Base-by-base conservation (phyloP, 2,888 invertebrate species). In the Chrysina gloriosa region DNA sequence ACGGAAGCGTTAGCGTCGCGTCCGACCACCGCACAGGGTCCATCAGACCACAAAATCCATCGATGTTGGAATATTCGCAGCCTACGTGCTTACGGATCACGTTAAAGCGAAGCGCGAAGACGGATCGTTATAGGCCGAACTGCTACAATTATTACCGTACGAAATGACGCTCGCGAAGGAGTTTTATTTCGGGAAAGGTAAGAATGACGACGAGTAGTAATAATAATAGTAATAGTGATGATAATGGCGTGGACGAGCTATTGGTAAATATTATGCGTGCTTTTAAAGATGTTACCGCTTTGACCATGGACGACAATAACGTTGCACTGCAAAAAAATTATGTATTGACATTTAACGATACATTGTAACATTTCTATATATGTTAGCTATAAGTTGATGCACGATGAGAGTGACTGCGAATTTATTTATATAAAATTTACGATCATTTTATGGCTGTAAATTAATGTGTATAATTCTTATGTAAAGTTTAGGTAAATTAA, bases 311-410 rank as follows among this genome's bases (percentile, higher is more conserved):
- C n/a, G 23, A 21, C 19, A 36, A 56, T 56, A 56, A 56, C 36
- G 21, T 23, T 19, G 21, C 36, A 11, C 23, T 21, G 23, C 36
- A 56, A 56, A 56, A n/a, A 54, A 36, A 36, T 39, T 36, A 56
- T 56, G 34, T 56, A 56, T 56, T 36, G 56, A 36, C 36, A 36
- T 56, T 56, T 56, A 56, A 56, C 56, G n/a, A 56, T 56, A 56
- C 56, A 56, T 36, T 56, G 56, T 56, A 56, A 56, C 36, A 21
- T 11, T n/a, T 19, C 4, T 36, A 25, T 27, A 27, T 9, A 11
- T 11, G 5, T 25, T 48, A n/a, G n/a, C 11, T 2, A 36, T 11
- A 36, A 36, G 14, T 14, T 36, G 4, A 14, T 45, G 5, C 23
- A 48, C 6, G 21, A 9, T 11, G 21, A 23, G 36, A 56, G n/a